These are phyloP conservation scores for Phasia obesa DNA, from an alignment of 2,888 invertebrate genomes.

Conservation along the genomic window DNA sequence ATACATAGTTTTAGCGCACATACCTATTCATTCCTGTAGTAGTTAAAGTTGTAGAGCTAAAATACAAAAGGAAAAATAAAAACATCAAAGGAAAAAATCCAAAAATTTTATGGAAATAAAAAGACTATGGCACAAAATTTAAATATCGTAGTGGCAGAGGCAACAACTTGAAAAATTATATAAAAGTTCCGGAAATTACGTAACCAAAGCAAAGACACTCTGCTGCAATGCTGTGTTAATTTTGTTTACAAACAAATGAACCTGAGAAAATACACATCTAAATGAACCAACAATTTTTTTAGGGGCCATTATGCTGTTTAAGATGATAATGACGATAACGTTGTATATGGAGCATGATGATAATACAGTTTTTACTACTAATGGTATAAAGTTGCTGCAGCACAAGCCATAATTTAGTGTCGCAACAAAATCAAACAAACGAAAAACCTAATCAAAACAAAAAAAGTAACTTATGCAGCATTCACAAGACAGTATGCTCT, in stretches of 20 bases:
- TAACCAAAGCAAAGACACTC: slow-evolving; percentile 46
- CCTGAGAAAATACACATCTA: slow-evolving; percentile 12
- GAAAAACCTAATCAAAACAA: slow-evolving; percentile 48
- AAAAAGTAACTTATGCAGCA: slow-evolving; percentile 14
- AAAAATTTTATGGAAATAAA: slow-evolving; percentile 39
- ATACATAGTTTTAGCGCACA: slow-evolving; percentile 11
- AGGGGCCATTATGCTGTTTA: slow-evolving; percentile 14
- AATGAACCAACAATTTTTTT: slow-evolving; percentile 5
- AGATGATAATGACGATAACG: slow-evolving; percentile 39
- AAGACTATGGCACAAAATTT: slow-evolving; percentile 25
- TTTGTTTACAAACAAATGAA: slow-evolving; percentile 56
- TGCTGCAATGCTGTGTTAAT: slow-evolving; percentile 62
- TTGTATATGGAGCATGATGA: slow-evolving; percentile 28
- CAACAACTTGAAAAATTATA: slow-evolving; percentile 37
- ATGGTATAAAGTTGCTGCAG: slow-evolving; percentile 10
- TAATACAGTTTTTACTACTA: slow-evolving; percentile 10
- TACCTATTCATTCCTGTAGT: background rate
- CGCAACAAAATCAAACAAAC: slow-evolving; percentile 49
- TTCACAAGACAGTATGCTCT: slow-evolving; percentile 16
- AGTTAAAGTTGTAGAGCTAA: slow-evolving; percentile 20
- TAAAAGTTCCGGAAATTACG: slow-evolving; percentile 70
- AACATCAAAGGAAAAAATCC: slow-evolving; percentile 34
- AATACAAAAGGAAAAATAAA: slow-evolving; percentile 24
- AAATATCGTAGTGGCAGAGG: slow-evolving; percentile 9
- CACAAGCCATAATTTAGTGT: slow-evolving; percentile 47